Evolutionary conservation across 2,113 vertebrate species (phyloP).

Genomic region (Leuciscus idus): DNA sequence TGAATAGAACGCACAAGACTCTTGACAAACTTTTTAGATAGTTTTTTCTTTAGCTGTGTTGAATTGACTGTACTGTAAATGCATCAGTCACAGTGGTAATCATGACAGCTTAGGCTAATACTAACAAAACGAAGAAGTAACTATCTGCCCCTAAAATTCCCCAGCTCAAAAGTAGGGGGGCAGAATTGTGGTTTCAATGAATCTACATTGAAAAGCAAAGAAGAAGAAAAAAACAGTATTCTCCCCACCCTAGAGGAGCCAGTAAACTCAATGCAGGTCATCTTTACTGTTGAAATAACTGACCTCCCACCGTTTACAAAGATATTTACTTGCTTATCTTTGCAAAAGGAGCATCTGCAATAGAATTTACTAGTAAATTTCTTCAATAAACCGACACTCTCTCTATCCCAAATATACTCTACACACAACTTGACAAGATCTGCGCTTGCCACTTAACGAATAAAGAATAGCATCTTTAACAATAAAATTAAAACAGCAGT

Average conservation of each 20-base stretch:
- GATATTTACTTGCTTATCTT: background rate
- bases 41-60: background rate
- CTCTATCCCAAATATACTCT: too few species aligned
- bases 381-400: too few species aligned
- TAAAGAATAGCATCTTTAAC: too few species aligned
- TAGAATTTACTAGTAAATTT: too few species aligned
- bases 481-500: too few species aligned
- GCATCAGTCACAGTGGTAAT: too few species aligned
- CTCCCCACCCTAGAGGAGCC: conserved; percentile 50
- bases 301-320: conserved; percentile 15
- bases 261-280: conserved; percentile 44
- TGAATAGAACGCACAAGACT: too few species aligned
- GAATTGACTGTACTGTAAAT: background rate
- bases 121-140: background rate
- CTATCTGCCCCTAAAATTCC: background rate
- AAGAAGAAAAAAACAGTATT: conserved; percentile 29
- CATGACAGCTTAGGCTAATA: background rate
- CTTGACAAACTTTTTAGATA: background rate
- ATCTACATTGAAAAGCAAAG: background rate
- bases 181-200: conserved; percentile 35
- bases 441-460: too few species aligned
- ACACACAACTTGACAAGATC: too few species aligned
- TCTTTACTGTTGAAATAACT: conserved; percentile 10
- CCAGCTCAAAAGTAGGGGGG: background rate
- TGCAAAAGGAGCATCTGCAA: too few species aligned